Conservation (phyloP, 1,140 invertebrate species). For the Heliconius hermathena region DNA sequence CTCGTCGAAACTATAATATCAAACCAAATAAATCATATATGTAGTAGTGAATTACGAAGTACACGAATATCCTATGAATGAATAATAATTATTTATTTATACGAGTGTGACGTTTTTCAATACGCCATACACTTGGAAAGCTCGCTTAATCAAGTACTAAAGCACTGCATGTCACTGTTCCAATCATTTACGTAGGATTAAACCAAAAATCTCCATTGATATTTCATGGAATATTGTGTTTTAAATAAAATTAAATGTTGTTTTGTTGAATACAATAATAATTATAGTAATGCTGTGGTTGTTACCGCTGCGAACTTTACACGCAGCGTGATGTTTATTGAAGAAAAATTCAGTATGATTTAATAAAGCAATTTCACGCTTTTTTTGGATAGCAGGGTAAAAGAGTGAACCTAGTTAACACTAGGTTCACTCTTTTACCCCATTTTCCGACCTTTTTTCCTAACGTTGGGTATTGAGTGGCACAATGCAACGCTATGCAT, state of each 20-base stretch:
- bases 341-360: too few relatives aligned
- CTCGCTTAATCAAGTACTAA: slow-evolving; percentile 2
- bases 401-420: too few relatives aligned
- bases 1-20: neutral
- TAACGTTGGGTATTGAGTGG: too few relatives aligned
- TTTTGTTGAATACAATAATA: neutral
- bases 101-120: neutral
- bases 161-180: neutral
- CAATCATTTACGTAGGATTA: neutral
- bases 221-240: neutral
- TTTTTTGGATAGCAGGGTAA: too few relatives aligned
- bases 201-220: neutral
- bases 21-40: neutral
- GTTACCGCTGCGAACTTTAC: too few relatives aligned
- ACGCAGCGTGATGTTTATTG: too few relatives aligned
- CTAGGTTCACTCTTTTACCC: too few relatives aligned
- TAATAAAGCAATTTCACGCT: too few relatives aligned
- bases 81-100: neutral
- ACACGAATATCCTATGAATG: neutral
- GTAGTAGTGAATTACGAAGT: too few relatives aligned
- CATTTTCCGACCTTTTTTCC: too few relatives aligned
- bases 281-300: neutral
- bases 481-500: too few relatives aligned
- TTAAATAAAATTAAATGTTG: too few relatives aligned
- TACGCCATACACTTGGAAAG: neutral